phyloP scores from a whole-genome alignment of 2,113 vertebrate genomes.

The Aptenodytes patagonicus region DNA sequence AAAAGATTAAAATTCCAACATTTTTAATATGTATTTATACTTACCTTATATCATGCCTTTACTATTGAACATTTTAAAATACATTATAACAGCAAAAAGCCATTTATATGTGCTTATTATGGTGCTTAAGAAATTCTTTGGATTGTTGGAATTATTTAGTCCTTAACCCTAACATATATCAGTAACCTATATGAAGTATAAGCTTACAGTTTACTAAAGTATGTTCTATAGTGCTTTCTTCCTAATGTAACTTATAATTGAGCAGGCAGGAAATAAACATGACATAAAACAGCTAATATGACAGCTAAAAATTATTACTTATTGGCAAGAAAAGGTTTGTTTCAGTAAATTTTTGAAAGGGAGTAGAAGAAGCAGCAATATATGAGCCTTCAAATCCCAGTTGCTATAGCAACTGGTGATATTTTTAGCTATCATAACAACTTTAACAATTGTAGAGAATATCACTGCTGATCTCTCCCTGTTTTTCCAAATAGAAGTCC shows the following conservation, averaged over 20 bases:
- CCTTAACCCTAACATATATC: not conserved
- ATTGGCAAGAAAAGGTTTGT: not conserved
- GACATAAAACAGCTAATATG: not conserved
- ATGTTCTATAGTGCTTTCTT: not conserved
- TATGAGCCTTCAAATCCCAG: not conserved
- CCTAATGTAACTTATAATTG: not conserved
- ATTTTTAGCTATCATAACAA: slow-evolving; percentile 54
- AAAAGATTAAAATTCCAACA: not conserved
- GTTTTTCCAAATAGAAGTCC: not conserved
- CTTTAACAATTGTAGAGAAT: not conserved
- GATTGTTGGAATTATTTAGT: not conserved
- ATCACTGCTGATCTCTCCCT: not conserved
- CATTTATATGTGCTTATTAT: not conserved
- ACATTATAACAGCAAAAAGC: not conserved
- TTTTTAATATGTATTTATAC: not conserved
- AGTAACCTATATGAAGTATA: not conserved
- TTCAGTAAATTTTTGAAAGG: slow-evolving; percentile 17
- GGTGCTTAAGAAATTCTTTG: not conserved
- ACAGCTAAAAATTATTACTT: not conserved
- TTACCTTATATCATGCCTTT: not conserved
- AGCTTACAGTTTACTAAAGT: not conserved
- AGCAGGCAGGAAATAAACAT: not conserved
- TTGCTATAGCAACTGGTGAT: slow-evolving; percentile 57
- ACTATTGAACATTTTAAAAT: not conserved
- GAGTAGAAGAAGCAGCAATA: not conserved